Percentiles rank a stretch among this genome's conserved stretches.
phyloP scores from a whole-genome alignment of 2,888 invertebrate genomes.

The Hydroisotoma schaefferi region DNA sequence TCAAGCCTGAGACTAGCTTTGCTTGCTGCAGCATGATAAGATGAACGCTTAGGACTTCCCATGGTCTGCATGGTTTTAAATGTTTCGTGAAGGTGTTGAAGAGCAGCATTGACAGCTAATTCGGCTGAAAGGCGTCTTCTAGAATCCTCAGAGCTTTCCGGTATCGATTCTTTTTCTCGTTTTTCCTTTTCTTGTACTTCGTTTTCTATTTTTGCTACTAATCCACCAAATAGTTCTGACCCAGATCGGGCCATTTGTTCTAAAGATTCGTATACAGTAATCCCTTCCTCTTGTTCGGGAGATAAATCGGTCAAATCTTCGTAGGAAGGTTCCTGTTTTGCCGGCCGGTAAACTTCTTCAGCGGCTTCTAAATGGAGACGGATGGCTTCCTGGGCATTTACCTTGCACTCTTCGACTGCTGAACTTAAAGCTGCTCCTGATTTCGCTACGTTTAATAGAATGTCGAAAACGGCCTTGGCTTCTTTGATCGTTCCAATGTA shows the following conservation, averaged over 20 bases:
- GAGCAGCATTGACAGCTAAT: conserved; percentile 30
- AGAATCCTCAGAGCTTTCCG: conserved; percentile 9
- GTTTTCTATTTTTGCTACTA: conserved; percentile 25
- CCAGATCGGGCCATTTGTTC: conserved; percentile 41
- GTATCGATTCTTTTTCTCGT: conserved; percentile 9
- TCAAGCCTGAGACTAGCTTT: background rate
- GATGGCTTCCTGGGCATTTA: conserved; percentile 39
- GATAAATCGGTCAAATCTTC: too few relatives aligned
- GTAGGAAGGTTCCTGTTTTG: conserved; percentile 17
- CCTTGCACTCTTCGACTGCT: conserved; percentile 36
- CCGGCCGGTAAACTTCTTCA: conserved; percentile 35
- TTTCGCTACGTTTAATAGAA: conserved; percentile 38
- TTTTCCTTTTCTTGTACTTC: conserved; percentile 20
- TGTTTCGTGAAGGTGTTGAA: conserved; percentile 35
- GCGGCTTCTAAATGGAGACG: conserved; percentile 35
- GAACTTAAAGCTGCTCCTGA: conserved; percentile 38
- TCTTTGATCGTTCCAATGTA: conserved; percentile 39
- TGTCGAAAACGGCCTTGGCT: conserved; percentile 41
- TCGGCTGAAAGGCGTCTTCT: conserved; percentile 23
- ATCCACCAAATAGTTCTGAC: conserved; percentile 22
- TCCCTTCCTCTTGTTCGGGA: conserved; percentile 25
- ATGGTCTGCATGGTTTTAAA: conserved; percentile 37
- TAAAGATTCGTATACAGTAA: conserved; percentile 32
- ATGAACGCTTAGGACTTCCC: conserved; percentile 31
- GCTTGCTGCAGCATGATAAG: conserved; percentile 22